A percentile compares a stretch with the other conserved stretches of the same genome.
These are phyloP conservation scores for Leptoclinus maculatus DNA, from an alignment of 2,797 vertebrate species.

Conservation along the genomic window DNA sequence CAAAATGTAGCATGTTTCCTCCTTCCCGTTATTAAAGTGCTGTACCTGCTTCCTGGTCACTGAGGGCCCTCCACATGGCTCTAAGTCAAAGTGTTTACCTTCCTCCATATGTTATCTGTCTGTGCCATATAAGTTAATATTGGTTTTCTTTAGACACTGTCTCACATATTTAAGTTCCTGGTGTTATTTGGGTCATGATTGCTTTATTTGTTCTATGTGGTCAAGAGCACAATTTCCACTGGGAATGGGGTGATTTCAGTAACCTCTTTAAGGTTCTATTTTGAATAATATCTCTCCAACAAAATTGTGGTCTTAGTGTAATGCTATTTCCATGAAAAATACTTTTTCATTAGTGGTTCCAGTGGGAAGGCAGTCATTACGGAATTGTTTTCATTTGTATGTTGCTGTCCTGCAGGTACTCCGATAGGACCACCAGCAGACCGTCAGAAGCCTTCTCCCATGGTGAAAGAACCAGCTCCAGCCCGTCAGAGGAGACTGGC, in stretches of 20 bases:
- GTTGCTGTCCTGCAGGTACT: slow-evolving; percentile 72
- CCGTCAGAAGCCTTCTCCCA: slow-evolving; percentile 72
- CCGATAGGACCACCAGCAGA: slow-evolving; percentile 67
- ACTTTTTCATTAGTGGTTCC: neutral
- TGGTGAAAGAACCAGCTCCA: slow-evolving; percentile 78
- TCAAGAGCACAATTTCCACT: neutral
- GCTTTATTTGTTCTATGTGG: neutral
- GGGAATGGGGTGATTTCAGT: neutral
- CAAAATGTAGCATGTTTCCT: slow-evolving; percentile 53
- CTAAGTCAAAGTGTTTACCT: slow-evolving; percentile 19
- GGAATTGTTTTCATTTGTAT: neutral
- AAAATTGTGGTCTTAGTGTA: neutral
- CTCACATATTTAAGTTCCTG: neutral
- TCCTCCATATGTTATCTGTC: slow-evolving; percentile 10
- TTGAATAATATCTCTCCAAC: neutral
- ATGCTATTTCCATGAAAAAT: neutral
- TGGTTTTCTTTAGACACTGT: slow-evolving; percentile 22
- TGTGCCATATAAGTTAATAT: slow-evolving; percentile 7
- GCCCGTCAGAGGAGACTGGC: slow-evolving; percentile 80
- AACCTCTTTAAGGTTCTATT: neutral
- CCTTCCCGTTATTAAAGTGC: slow-evolving; percentile 51
- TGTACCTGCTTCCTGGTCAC: slow-evolving; percentile 41
- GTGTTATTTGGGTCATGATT: slow-evolving; percentile 10
- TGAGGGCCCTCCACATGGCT: slow-evolving; percentile 5
- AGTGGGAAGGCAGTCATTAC: neutral